These are phyloP conservation scores for Himalopsyche japonica DNA, from an alignment of 2,888 invertebrate species.

Conservation along the genomic window DNA sequence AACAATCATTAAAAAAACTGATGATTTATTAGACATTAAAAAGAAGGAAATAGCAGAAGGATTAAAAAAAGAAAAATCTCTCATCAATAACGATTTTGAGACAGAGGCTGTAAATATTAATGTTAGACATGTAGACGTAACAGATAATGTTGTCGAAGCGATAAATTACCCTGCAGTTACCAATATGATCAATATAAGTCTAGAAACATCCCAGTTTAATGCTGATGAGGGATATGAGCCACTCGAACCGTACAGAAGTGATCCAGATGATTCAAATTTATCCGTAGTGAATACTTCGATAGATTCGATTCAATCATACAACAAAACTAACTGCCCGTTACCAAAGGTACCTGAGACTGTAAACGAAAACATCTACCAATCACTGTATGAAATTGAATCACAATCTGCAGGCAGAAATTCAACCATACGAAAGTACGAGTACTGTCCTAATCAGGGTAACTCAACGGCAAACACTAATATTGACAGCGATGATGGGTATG, in stretches of 20 bases:
- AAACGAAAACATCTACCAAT: slow-evolving; percentile 56
- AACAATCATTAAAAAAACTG: slow-evolving; percentile 40
- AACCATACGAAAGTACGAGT: slow-evolving; percentile 60
- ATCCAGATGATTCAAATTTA: background rate
- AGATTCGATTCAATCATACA: slow-evolving; percentile 46
- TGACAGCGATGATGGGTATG: slow-evolving; percentile 58
- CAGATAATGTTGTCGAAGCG: slow-evolving; percentile 49
- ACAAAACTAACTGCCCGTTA: slow-evolving; percentile 57
- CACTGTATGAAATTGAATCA: slow-evolving; percentile 55
- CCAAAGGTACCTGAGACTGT: slow-evolving; percentile 55
- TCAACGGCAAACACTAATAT: slow-evolving; percentile 56
- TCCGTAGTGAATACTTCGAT: background rate
- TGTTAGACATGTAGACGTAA: slow-evolving; percentile 52
- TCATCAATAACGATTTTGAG: background rate
- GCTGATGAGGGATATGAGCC: slow-evolving; percentile 57
- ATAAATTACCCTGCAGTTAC: slow-evolving; percentile 20
- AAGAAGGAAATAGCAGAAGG: slow-evolving; percentile 38
- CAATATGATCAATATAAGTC: slow-evolving; percentile 28
- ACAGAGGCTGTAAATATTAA: slow-evolving; percentile 30
- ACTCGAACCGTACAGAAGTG: slow-evolving; percentile 48
- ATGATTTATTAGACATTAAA: slow-evolving; percentile 39
- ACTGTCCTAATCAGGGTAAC: slow-evolving; percentile 51
- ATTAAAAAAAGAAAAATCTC: slow-evolving; percentile 32
- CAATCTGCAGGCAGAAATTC: slow-evolving; percentile 58
- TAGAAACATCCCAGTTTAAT: slow-evolving; percentile 42